Evolutionary conservation across 2,113 vertebrate species (phyloP).

Genomic region (Corythornis cristatus): DNA sequence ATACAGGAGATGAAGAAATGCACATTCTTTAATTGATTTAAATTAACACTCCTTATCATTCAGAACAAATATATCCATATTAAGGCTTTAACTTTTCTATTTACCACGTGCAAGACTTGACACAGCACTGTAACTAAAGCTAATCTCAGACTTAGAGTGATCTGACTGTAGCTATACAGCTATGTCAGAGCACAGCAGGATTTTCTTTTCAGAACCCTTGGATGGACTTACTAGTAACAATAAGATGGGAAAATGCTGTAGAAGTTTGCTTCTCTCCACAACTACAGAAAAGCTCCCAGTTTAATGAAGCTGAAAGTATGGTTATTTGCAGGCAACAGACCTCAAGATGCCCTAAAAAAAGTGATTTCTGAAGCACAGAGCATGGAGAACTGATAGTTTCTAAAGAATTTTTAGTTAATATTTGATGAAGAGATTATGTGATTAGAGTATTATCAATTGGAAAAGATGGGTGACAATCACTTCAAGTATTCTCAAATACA

Average conservation of each 20-base stretch:
- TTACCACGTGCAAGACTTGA: neutral
- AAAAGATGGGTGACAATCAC: neutral
- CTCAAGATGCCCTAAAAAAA: neutral
- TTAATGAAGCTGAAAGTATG: neutral
- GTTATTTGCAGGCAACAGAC: neutral
- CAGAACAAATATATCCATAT: neutral
- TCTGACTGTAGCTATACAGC: neutral
- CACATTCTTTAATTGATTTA: neutral
- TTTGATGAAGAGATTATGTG: neutral
- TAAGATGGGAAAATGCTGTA: neutral
- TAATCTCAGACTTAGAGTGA: too few relatives aligned
- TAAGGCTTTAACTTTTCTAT: neutral
- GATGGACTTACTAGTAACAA: neutral
- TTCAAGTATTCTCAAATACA: neutral
- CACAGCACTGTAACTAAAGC: neutral
- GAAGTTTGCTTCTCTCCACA: neutral
- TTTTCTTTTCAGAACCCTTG: neutral
- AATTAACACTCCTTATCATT: neutral
- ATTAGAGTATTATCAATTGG: neutral
- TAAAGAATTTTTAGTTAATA: neutral
- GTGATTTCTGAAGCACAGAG: fast-evolving
- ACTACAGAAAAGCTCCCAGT: neutral
- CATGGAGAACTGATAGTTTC: neutral
- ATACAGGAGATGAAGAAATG: neutral
- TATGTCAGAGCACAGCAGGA: neutral